phyloP scores from a whole-genome alignment of 2,113 vertebrate genomes.

The Smithornis capensis region DNA sequence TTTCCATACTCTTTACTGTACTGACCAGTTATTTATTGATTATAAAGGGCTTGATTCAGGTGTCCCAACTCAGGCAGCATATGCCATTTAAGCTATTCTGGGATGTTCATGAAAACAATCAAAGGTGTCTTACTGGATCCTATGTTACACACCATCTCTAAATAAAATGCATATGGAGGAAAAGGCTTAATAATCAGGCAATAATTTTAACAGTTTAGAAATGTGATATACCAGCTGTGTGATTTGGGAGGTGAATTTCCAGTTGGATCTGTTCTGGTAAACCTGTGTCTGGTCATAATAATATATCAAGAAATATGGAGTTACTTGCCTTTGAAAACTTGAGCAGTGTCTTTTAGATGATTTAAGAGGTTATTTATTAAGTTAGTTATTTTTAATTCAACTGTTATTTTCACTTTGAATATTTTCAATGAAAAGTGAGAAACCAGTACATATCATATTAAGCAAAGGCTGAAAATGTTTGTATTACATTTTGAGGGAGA shows the following conservation, averaged over 20 bases:
- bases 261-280: background rate
- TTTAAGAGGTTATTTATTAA: background rate
- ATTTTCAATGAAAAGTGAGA: background rate
- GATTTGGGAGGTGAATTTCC: background rate
- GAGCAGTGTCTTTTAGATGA: background rate
- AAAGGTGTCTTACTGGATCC: background rate
- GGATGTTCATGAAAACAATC: background rate
- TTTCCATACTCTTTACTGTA: background rate
- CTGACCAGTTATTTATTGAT: background rate
- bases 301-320: background rate
- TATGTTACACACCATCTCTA: background rate
- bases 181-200: background rate
- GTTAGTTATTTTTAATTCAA: background rate
- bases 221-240: background rate
- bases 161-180: background rate
- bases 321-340: background rate
- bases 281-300: background rate
- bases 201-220: background rate
- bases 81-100: background rate
- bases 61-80: background rate
- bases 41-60: background rate
- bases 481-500: background rate
- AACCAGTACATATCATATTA: background rate
- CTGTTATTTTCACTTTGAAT: background rate
- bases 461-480: slow-evolving; percentile 4